Conservation (phyloP, 2,797 vertebrate genomes). For the Sylvia borin region DNA sequence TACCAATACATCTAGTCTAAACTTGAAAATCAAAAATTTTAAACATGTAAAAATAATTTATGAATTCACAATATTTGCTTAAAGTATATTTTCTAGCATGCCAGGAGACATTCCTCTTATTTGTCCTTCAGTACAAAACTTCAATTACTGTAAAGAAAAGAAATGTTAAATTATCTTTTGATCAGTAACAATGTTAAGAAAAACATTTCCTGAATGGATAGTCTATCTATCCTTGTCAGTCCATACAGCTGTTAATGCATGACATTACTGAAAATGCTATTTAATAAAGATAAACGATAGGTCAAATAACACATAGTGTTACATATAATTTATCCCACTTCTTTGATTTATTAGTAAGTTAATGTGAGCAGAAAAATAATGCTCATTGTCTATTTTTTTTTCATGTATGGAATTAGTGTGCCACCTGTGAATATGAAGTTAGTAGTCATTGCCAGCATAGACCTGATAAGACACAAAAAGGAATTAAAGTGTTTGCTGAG, state of each 20-base stretch:
- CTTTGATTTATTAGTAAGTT: not conserved
- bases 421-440: not conserved
- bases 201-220: not conserved
- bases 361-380: not conserved
- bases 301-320: not conserved
- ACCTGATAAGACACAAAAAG: not conserved
- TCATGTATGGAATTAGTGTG: not conserved
- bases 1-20: not conserved
- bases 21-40: not conserved
- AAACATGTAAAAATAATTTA: not conserved
- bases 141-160: not conserved
- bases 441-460: not conserved
- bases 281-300: not conserved
- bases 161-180: not conserved
- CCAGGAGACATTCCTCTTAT: not conserved
- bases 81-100: not conserved
- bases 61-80: not conserved
- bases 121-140: not conserved
- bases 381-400: not conserved
- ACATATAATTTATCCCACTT: not conserved
- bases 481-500: not conserved
- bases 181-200: not conserved
- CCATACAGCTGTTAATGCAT: not conserved
- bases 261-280: not conserved
- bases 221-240: not conserved